Evolutionary conservation across 2,113 vertebrate genomes (phyloP).

Genomic region (Eudyptes chrysolophus): DNA sequence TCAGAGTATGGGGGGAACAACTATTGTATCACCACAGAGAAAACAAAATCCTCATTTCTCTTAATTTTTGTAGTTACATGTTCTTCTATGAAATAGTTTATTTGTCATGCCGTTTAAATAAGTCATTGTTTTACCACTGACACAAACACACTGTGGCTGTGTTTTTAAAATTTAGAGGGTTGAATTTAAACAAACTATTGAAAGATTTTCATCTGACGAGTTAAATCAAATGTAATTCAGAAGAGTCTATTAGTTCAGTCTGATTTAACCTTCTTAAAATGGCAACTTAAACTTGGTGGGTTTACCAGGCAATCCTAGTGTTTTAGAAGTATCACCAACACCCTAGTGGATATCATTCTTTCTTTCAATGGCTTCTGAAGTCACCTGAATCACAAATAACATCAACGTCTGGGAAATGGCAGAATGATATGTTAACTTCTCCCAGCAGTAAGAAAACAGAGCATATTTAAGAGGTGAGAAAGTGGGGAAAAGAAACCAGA

Average conservation of each 20-base stretch:
- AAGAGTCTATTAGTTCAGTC: neutral
- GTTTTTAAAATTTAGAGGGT: neutral
- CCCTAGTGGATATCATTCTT: neutral
- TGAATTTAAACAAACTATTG: neutral
- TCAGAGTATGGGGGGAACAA: neutral
- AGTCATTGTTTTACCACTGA: neutral
- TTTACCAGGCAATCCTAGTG: neutral
- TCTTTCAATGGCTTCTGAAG: neutral
- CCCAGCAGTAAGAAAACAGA: neutral
- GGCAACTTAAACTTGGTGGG: neutral
- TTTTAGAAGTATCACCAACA: neutral
- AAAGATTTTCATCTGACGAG: neutral
- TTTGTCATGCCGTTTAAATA: neutral
- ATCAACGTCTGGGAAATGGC: neutral
- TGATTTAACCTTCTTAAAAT: neutral
- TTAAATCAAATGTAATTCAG: neutral
- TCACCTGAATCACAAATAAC: neutral
- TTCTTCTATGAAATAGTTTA: neutral
- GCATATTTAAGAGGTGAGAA: neutral
- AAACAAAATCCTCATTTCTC: neutral
- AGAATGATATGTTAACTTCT: neutral
- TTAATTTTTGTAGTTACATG: neutral
- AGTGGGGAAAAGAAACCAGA: neutral
- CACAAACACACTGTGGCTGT: neutral
- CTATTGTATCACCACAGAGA: neutral